These are phyloP conservation scores for Diglossa cyanea DNA, from an alignment of 2,797 vertebrate genomes.

Conservation along the genomic window DNA sequence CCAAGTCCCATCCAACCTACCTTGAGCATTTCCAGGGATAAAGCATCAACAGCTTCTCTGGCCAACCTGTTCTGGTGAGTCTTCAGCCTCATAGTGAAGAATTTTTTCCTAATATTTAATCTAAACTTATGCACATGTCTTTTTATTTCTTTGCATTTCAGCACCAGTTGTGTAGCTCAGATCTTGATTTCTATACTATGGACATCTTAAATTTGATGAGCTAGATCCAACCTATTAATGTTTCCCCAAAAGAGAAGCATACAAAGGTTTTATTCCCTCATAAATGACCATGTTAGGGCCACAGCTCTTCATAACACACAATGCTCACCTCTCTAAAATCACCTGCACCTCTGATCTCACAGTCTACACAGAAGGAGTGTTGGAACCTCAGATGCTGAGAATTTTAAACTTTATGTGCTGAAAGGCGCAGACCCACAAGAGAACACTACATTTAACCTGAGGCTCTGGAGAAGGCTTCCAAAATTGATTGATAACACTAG, in stretches of 20 bases:
- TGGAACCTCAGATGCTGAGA: neutral
- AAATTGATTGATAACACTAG: neutral
- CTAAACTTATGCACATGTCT: accelerated
- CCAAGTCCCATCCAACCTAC: neutral
- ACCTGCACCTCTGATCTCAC: neutral
- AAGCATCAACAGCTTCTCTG: neutral
- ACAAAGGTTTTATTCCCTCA: neutral
- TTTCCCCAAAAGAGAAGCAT: neutral
- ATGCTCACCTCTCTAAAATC: neutral
- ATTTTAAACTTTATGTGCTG: neutral
- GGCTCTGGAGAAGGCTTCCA: neutral
- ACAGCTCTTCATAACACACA: neutral
- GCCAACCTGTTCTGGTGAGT: neutral
- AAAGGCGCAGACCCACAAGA: neutral
- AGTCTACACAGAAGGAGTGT: neutral
- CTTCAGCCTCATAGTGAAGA: neutral
- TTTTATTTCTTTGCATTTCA: neutral
- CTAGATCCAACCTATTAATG: neutral
- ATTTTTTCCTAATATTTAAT: neutral
- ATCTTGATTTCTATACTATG: neutral
- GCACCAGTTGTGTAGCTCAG: neutral
- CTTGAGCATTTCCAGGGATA: neutral
- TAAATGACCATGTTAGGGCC: neutral
- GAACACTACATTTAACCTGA: neutral
- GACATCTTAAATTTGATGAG: neutral